Conservation (phyloP, 2,797 vertebrate genomes). For the Mormyrops boulengeri region DNA sequence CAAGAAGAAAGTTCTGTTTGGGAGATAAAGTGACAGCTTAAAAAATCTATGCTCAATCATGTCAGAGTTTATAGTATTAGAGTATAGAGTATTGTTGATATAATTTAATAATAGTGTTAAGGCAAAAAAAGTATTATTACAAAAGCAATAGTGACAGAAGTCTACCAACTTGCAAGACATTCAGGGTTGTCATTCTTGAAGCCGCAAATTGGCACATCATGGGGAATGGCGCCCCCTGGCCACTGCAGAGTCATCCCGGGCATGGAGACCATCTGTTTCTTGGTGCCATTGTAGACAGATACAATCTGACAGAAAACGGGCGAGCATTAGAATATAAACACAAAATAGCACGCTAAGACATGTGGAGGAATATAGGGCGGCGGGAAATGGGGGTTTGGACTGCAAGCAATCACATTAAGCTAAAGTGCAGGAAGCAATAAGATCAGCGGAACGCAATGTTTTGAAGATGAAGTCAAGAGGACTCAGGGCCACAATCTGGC, state of each 20-base stretch:
- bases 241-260: slow-evolving; percentile 62
- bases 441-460: neutral
- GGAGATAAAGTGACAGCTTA: neutral
- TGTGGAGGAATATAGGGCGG: neutral
- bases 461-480: neutral
- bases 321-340: neutral
- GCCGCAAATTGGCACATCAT: slow-evolving; percentile 74
- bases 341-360: neutral
- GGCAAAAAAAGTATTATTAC: neutral
- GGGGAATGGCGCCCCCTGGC: slow-evolving; percentile 64
- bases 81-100: neutral
- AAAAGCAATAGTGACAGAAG: neutral
- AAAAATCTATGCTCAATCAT: neutral
- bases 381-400: neutral
- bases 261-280: slow-evolving; percentile 62
- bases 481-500: neutral
- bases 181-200: slow-evolving; percentile 72
- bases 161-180: slow-evolving; percentile 68
- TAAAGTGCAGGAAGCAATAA: neutral
- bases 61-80: neutral
- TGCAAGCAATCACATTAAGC: neutral
- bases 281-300: slow-evolving; percentile 71
- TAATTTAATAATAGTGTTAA: neutral
- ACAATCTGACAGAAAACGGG: slow-evolving; percentile 59
- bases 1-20: neutral